Base-by-base conservation (phyloP, 1,140 invertebrate species). In the Drosophila asahinai region DNA sequence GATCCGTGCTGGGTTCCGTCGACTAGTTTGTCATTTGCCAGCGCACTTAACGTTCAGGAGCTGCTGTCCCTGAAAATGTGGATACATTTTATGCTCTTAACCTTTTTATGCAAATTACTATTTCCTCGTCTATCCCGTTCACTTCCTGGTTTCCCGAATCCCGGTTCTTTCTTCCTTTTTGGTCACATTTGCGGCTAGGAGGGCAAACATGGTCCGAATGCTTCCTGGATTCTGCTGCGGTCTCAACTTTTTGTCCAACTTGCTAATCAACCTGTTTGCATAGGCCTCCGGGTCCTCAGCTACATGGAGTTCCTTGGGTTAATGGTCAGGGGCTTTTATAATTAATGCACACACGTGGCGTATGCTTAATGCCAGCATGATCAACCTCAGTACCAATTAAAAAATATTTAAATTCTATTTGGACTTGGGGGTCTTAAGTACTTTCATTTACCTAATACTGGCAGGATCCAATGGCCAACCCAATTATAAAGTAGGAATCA, bases 31-130 rank as follows among this genome's bases (percentile, higher is more conserved):
- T 79, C 60, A 89, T 71, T 71, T 61, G 66, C 40, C 49, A 62
- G 62, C 58, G 63, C 72, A 63, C 52, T 75, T 81, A 86, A 86
- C 82, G 63, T 33, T 48, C 59, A 30, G 42, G 52, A 40, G 12
- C 12, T 49, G 38, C 17, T 43, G 49, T 70, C 30, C 61, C 52
- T 49, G 48, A 83, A 80, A 79, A 89, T 90, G 84, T 77, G 83
- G 63, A 80, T 79, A 74, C 81, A 77, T 77, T 84, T 80, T 66
- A 77, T 83, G 80, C 61, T 66, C 54, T 55, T 84, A 84, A 89
- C 84, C 84, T 90, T 90, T 89, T 89, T 89, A 90, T 89, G 84
- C 84, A 89, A 89, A 89, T 90, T 79, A 77, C 79, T 49, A 65
- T 64, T 81, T 36, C n/a, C 57, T 58, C 36, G 30, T 57, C 19